Evolutionary conservation across 2,113 vertebrate species (phyloP).

Genomic region (Mustela lutreola): DNA sequence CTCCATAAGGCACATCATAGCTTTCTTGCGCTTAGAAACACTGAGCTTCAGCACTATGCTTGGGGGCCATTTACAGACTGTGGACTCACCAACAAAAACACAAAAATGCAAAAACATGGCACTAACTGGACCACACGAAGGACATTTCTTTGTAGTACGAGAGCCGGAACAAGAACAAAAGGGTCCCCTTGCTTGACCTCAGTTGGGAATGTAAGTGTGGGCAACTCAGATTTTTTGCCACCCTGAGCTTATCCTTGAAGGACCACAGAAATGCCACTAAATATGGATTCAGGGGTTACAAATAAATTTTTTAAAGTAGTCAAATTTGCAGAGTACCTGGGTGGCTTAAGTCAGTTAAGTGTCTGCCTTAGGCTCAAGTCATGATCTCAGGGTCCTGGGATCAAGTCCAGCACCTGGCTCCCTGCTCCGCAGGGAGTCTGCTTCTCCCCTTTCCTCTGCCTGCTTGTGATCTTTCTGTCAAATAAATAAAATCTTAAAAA

Average conservation of each 20-base stretch:
- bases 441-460: too few relatives aligned
- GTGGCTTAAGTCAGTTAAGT: too few relatives aligned
- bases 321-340: too few relatives aligned
- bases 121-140: background rate
- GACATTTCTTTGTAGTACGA: background rate
- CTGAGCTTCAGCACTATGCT: background rate
- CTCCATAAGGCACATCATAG: background rate
- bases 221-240: background rate
- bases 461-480: too few relatives aligned
- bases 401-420: too few relatives aligned
- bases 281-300: background rate
- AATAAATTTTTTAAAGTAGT: background rate
- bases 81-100: background rate
- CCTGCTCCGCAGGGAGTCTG: too few relatives aligned
- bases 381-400: too few relatives aligned
- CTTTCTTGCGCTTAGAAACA: background rate
- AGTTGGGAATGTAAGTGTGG: accelerated
- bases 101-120: background rate
- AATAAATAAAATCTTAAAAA: too few relatives aligned
- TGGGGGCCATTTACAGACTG: background rate
- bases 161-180: background rate
- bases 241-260: background rate
- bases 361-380: too few relatives aligned
- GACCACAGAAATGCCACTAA: background rate
- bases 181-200: background rate